Base-by-base conservation (phyloP, 1,140 invertebrate species). In the Bursaphelenchus mucronatus region DNA sequence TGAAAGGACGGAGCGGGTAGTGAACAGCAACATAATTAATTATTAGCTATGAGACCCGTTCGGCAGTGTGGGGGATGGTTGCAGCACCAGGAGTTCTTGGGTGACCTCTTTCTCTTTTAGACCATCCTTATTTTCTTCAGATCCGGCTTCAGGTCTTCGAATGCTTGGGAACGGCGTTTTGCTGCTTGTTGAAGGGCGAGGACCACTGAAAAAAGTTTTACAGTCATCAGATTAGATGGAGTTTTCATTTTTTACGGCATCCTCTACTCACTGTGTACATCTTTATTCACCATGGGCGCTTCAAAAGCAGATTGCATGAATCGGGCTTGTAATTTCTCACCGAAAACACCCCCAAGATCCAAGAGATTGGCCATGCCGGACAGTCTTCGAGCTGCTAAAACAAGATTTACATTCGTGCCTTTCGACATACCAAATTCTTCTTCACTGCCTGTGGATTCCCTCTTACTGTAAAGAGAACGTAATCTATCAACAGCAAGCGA, bases 91-190 rank as follows among this genome's bases (percentile, higher is more conserved):
- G n/a, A 39, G 19, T n/a, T n/a, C 47, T n/a, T 49, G 13, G 19
- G 19, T 2, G 54, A 44, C 13, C n/a, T 15, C 13, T 39, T 44
- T 39, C 19, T 44, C 57, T n/a, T 59, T 7, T 44, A 59, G 40
- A 59, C 70, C 58, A 69, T 41, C 15, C 64, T 66, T 44, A 69
- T 54, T 47, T 69, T 69, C 45, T 69, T 69, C 11, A 69, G 46
- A 11, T 69, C 68, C 15, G 68, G 68, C 13, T 52, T 56, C 13
- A 21, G 4, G 13, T 39, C 13, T 11, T 71, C 70, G 53, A 71
- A 74, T 15, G 75, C 57, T 64, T 71, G 73, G 8, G 70, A 74
- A 21, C 67, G 75, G 15, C 70, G 70, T 57, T 71, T 71, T n/a
- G 71, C 70, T 30, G 41, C 56, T 49, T 71, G 59, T 59, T 71